Conservation (phyloP, 2,888 invertebrate genomes). For the Eubasilissa splendida region DNA sequence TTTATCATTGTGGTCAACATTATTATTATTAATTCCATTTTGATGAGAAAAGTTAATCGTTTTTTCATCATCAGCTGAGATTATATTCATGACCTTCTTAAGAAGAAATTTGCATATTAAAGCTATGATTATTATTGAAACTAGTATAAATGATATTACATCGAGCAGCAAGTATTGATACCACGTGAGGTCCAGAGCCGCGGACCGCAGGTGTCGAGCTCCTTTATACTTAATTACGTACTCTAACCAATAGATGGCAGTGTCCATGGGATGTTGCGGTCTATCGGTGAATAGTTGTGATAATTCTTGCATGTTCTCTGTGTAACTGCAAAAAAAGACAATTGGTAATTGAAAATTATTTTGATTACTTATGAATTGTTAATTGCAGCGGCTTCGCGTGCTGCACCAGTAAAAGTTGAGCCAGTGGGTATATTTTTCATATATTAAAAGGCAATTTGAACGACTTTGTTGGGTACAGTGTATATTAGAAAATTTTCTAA, state of each 20-base stretch:
- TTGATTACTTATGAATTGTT: too few relatives aligned
- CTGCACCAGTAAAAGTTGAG: too few relatives aligned
- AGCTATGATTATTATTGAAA: background rate
- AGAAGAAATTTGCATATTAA: slow-evolving; percentile 24
- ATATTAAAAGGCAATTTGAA: too few relatives aligned
- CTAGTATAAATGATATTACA: slow-evolving; percentile 64
- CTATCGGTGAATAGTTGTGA: slow-evolving; percentile 73
- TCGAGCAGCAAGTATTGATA: slow-evolving; percentile 70
- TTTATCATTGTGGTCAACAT: slow-evolving; percentile 42
- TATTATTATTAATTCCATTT: slow-evolving; percentile 46
- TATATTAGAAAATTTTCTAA: too few relatives aligned
- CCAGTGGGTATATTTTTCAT: too few relatives aligned
- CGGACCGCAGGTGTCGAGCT: slow-evolving; percentile 70
- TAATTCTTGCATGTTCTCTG: slow-evolving; percentile 68
- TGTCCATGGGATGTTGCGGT: slow-evolving; percentile 73
- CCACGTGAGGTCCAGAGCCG: slow-evolving; percentile 68
- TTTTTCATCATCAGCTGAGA: slow-evolving; percentile 16
- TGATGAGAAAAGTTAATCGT: background rate
- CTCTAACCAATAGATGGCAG: slow-evolving; percentile 78
- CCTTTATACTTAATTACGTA: slow-evolving; percentile 75
- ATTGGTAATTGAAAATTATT: slow-evolving; percentile 2
- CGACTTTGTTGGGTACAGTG: too few relatives aligned
- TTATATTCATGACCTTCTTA: slow-evolving; percentile 19
- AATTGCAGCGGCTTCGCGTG: too few relatives aligned
- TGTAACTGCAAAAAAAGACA: slow-evolving; percentile 67